Conservation (phyloP, 1,140 invertebrate genomes). For the Phymastichus coffea region DNA sequence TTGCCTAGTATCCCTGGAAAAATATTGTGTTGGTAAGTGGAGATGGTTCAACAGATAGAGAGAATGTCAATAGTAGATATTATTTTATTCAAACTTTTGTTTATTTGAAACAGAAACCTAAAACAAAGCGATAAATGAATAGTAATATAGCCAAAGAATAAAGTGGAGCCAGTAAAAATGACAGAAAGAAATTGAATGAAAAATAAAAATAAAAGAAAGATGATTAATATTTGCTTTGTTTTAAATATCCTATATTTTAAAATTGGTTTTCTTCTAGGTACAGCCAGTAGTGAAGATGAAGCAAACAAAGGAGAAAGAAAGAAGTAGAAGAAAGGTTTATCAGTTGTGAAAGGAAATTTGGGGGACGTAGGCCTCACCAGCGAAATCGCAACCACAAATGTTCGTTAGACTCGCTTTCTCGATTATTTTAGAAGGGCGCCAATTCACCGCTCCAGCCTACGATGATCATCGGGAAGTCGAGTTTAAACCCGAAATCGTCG, state of each 20-base stretch:
- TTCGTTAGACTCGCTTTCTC: too few relatives aligned
- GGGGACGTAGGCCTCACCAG: too few relatives aligned
- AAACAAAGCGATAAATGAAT: slow-evolving; percentile 81
- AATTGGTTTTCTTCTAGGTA: slow-evolving; percentile 30
- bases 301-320: slow-evolving; percentile 64
- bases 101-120: slow-evolving; percentile 96
- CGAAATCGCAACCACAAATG: too few relatives aligned
- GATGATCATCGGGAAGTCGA: too few relatives aligned
- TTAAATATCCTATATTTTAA: neutral
- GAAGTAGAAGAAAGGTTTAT: slow-evolving; percentile 68
- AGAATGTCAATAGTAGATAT: slow-evolving; percentile 91
- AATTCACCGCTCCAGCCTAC: too few relatives aligned
- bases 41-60: slow-evolving; percentile 92
- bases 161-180: slow-evolving; percentile 61
- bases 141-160: slow-evolving; percentile 67
- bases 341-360: too few relatives aligned
- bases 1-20: too few relatives aligned
- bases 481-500: too few relatives aligned
- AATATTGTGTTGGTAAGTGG: too few relatives aligned
- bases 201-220: slow-evolving; percentile 61
- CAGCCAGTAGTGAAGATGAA: slow-evolving; percentile 60
- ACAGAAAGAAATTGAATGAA: slow-evolving; percentile 71
- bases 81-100: slow-evolving; percentile 92
- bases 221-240: too few relatives aligned
- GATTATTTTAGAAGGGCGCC: too few relatives aligned